Evolutionary conservation across 1,140 invertebrate species (phyloP).

Genomic region (Apolygus lucorum): DNA sequence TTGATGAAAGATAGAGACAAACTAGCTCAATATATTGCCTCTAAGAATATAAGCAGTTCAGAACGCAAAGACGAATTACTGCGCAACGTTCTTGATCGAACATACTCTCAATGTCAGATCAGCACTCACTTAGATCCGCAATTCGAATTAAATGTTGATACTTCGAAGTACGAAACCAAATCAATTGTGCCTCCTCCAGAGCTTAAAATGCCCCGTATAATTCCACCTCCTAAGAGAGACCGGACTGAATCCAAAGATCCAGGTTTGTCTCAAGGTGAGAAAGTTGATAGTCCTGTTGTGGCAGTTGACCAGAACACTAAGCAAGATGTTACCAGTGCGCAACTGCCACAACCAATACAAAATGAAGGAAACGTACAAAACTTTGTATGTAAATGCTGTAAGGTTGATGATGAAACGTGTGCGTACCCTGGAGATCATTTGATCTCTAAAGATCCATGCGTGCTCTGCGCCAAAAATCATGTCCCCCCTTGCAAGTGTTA

Average conservation of each 20-base stretch:
- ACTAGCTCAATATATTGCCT: neutral
- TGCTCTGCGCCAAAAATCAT: neutral
- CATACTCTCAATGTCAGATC: neutral
- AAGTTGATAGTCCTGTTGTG: neutral
- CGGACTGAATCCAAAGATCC: too few species aligned
- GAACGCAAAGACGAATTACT: neutral
- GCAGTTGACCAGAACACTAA: neutral
- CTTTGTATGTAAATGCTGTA: too few species aligned
- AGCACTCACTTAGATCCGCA: neutral
- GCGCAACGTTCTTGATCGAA: neutral
- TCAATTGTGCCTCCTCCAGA: neutral
- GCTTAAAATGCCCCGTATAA: neutral
- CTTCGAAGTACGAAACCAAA: neutral
- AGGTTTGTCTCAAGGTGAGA: too few species aligned
- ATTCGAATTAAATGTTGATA: neutral
- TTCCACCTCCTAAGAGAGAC: too few species aligned
- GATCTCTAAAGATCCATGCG: neutral
- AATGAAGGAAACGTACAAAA: too few species aligned
- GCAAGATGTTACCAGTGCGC: too few species aligned
- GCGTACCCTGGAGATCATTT: too few species aligned
- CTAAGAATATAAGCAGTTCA: neutral
- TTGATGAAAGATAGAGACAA: neutral
- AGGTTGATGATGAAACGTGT: too few species aligned
- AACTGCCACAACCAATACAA: too few species aligned
- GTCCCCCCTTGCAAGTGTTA: neutral